These are phyloP conservation scores for Drosophila macrospina DNA, from an alignment of 2,888 invertebrate genomes.

Conservation along the genomic window DNA sequence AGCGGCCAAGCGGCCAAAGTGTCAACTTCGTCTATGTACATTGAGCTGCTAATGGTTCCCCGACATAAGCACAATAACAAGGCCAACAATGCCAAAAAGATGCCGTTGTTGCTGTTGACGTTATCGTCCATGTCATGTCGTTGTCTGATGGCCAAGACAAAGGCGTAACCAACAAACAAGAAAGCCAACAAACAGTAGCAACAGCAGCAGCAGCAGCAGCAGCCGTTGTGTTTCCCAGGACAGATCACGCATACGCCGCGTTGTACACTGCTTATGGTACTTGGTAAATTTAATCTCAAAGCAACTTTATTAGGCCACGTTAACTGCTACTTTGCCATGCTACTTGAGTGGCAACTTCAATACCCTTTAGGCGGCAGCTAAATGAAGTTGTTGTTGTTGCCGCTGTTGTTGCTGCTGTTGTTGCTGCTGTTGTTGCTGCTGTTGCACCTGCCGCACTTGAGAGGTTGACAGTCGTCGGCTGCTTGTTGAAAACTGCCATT, in stretches of 20 bases:
- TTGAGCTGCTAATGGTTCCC: constrained; percentile 76
- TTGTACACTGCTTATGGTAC: constrained; percentile 24
- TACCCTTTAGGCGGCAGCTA: constrained; percentile 62
- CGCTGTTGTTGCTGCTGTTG: constrained; percentile 27
- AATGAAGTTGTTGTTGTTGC: constrained; percentile 54
- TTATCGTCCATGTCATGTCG: constrained; percentile 33
- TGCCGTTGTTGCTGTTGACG: constrained; percentile 42
- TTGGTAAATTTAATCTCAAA: constrained; percentile 57
- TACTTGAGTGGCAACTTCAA: constrained; percentile 77
- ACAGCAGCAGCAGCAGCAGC: constrained; percentile 42
- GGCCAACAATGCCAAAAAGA: constrained; percentile 7
- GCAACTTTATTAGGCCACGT: constrained; percentile 80
- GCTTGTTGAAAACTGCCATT: constrained; percentile 77
- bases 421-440: constrained; percentile 6
- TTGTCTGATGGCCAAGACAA: constrained; percentile 49
- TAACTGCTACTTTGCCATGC: constrained; percentile 74
- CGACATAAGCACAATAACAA: constrained; percentile 46
- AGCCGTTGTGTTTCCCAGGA: constrained; percentile 53
- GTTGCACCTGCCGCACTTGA: constrained; percentile 45
- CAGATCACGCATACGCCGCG: constrained; percentile 58
- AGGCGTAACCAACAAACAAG: constrained; percentile 25
- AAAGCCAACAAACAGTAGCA: neutral
- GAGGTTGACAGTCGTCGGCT: constrained; percentile 64
- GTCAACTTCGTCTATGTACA: constrained; percentile 63
- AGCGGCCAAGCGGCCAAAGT: constrained; percentile 50